These are phyloP conservation scores for Semotilus atromaculatus DNA, from an alignment of 2,797 vertebrate species.

Conservation along the genomic window DNA sequence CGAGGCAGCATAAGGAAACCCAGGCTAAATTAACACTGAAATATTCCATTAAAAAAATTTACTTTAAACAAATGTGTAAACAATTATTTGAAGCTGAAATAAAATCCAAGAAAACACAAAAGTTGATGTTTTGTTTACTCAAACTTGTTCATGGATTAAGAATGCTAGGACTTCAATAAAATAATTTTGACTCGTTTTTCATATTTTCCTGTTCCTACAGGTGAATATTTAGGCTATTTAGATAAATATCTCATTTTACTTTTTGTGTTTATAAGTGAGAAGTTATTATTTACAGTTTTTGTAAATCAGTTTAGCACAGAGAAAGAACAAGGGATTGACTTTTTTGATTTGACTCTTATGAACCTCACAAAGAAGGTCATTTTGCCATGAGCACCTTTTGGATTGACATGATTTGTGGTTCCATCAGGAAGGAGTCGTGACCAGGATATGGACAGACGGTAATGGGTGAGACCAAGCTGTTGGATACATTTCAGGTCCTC, in stretches of 20 bases:
- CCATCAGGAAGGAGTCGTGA: slow-evolving; percentile 95
- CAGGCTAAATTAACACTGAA: background rate
- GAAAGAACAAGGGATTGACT: background rate
- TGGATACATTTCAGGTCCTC: slow-evolving; percentile 94
- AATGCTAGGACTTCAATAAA: background rate
- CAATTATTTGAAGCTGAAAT: background rate
- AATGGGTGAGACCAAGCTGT: slow-evolving; percentile 94
- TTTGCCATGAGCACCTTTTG: slow-evolving; percentile 81
- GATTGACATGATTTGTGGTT: slow-evolving; percentile 88
- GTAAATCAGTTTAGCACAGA: background rate
- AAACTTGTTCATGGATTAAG: background rate
- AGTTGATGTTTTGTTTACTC: background rate
- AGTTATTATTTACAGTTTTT: background rate
- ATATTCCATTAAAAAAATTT: background rate
- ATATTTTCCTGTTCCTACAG: too few species aligned
- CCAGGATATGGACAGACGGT: slow-evolving; percentile 95
- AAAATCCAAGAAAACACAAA: background rate
- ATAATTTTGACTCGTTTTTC: background rate
- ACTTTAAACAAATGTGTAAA: background rate
- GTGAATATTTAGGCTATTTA: background rate
- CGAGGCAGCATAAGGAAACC: too few species aligned
- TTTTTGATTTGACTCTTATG: background rate
- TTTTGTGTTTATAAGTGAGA: background rate
- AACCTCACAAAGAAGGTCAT: background rate
- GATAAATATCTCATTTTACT: background rate